Evolutionary conservation across 2,113 vertebrate genomes (phyloP), one percentile per base, ranked within the genome.

Genomic region (Sceloporus undulatus): DNA sequence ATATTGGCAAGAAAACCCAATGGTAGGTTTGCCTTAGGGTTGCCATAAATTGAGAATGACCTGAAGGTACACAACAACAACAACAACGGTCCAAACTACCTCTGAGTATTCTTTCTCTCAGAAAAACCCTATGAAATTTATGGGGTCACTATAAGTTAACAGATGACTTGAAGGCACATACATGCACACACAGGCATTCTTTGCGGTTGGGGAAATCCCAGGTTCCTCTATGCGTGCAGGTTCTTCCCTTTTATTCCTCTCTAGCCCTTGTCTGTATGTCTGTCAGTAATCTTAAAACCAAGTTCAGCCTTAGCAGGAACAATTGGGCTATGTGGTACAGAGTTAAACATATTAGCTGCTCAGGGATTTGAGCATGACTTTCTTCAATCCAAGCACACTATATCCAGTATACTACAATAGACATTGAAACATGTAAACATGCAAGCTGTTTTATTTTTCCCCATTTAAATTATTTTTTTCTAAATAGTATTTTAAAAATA

Each of bases 391-490:
- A 70, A 70, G 27, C 29, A 16, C 65, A 68, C 23, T 66, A 71
- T 71, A 71, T 29, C 29, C 21, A 65, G 9, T 38, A 42, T 25
- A 52, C 8, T 52, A 27, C 1, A 82, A 5, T 68, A 21, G 13
- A 16, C 38, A 82, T 25, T 29, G 65, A 40, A 70, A 8, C 29
- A 52, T 52, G 68, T n/a, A 83, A 52, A 52, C 18, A 42, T 70
- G 6, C 1, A 68, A 7, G 68, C 89, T 87, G 76, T 65, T 8
- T 0, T 29, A 10, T 14, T n/a, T 79, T 73, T 21, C 87, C 62
- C 29, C 62, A 7, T 9, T 81, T 29, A 85, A n/a, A 65, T 54
- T 89, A 73, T 62, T 88, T 62, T 38, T 27, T 83, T 68, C 4
- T 62, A 0, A 76, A 79, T 42, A 71, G 16, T 71, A 11, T 56